Percentiles rank a stretch among this genome's conserved stretches.
Evolutionary conservation across 2,113 vertebrate species (phyloP).

Genomic region (Lasiurus borealis): DNA sequence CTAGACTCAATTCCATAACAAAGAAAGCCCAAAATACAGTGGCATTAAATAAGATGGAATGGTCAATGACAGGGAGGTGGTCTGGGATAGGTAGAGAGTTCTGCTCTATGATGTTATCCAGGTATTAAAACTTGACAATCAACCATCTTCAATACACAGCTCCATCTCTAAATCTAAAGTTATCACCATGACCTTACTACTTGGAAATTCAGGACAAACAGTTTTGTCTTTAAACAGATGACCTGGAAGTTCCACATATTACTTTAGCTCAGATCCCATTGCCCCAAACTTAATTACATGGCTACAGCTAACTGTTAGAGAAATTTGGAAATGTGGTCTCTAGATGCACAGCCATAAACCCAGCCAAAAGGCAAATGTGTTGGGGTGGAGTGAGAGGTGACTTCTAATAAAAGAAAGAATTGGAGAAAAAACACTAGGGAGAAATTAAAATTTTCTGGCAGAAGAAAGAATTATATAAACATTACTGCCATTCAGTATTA

Average conservation of each 20-base stretch:
- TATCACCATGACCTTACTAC: background rate
- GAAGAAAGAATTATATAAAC: background rate
- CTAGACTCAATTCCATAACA: background rate
- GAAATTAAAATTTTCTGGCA: background rate
- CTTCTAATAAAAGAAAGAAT: background rate
- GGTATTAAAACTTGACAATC: background rate
- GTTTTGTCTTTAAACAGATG: background rate
- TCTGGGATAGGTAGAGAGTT: background rate
- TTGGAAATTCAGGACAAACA: background rate
- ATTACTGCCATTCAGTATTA: background rate
- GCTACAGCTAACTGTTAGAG: background rate
- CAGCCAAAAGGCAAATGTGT: background rate
- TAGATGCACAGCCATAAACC: background rate
- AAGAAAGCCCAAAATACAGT: background rate
- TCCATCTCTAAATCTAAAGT: background rate
- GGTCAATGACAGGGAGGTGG: background rate
- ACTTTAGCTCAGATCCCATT: background rate
- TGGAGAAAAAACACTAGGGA: background rate
- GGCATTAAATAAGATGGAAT: background rate
- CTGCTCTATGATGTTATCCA: background rate
- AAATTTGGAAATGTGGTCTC: background rate
- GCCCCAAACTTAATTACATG: background rate
- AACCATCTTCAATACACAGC: background rate
- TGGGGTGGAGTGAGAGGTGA: background rate
- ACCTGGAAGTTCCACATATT: background rate